Conservation (phyloP, 1,140 invertebrate species). For the Camponotus pennsylvanicus region DNA sequence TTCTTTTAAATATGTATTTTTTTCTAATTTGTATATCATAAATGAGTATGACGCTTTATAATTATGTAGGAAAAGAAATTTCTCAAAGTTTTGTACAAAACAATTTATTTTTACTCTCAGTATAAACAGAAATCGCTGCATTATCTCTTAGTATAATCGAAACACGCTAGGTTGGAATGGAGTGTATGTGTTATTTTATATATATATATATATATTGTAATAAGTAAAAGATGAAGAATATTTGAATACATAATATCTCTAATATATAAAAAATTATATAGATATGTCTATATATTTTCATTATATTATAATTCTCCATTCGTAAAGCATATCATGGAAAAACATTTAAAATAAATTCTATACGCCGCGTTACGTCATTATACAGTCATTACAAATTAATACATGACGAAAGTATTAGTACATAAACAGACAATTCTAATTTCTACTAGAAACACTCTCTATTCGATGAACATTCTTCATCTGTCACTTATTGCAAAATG, state of each 20-base stretch:
- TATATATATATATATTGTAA: neutral
- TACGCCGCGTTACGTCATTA: constrained; percentile 30
- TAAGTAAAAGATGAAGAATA: too few relatives aligned
- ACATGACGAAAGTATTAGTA: constrained; percentile 63
- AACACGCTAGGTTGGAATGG: constrained; percentile 69
- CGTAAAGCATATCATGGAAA: constrained; percentile 51
- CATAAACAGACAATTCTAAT: constrained; percentile 52
- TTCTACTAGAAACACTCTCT: constrained; percentile 36
- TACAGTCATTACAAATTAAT: constrained; percentile 68
- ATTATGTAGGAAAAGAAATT: neutral
- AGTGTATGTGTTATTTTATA: constrained; percentile 47
- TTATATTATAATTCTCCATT: constrained; percentile 32
- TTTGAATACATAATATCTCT: too few relatives aligned
- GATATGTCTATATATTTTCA: too few relatives aligned
- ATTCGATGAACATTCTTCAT: constrained; percentile 14
- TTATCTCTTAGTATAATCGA: constrained; percentile 54
- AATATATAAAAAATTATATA: too few relatives aligned
- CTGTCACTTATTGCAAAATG: constrained; percentile 40
- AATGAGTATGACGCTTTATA: neutral
- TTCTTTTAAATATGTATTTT: neutral
- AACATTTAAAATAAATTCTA: constrained; percentile 63
- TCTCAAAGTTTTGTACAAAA: constrained; percentile 66
- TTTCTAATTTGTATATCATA: neutral
- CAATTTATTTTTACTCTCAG: constrained; percentile 69
- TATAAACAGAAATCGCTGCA: constrained; percentile 69